phyloP scores from a whole-genome alignment of 2,888 invertebrate genomes.

The Desoria tigrina region DNA sequence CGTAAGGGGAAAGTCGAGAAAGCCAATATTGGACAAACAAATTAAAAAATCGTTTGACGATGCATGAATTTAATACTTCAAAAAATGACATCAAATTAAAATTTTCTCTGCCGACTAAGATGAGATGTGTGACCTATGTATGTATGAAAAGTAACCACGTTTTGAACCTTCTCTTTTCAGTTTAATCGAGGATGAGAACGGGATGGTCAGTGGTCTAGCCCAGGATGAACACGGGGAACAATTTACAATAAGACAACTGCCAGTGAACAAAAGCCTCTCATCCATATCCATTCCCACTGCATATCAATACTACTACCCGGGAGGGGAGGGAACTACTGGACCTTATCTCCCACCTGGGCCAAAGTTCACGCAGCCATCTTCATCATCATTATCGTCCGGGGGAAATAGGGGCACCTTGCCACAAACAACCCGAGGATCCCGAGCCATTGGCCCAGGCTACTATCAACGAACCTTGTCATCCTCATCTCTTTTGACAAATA shows the following conservation, averaged over 20 bases:
- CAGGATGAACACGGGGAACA: constrained; percentile 34
- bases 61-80: no score
- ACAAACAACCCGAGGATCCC: constrained; percentile 6
- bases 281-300: constrained; percentile 15
- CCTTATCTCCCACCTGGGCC: neutral
- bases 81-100: no score
- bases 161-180: no score
- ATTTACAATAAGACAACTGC: constrained; percentile 24
- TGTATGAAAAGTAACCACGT: no score
- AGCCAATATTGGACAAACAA: no score
- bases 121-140: no score
- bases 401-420: constrained; percentile 29
- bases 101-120: no score
- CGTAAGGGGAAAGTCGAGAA: no score
- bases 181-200: neutral
- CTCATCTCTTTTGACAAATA: constrained; percentile 33
- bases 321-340: neutral
- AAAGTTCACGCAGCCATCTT: neutral
- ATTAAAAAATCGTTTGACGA: no score
- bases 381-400: constrained; percentile 15
- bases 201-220: constrained; percentile 28
- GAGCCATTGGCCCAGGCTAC: constrained; percentile 31
- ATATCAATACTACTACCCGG: constrained; percentile 12
- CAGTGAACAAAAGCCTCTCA: constrained; percentile 13
- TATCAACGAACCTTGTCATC: constrained; percentile 39